These are phyloP conservation scores for Thinocorus orbignyianus DNA, from an alignment of 2,113 vertebrate genomes.

Conservation along the genomic window DNA sequence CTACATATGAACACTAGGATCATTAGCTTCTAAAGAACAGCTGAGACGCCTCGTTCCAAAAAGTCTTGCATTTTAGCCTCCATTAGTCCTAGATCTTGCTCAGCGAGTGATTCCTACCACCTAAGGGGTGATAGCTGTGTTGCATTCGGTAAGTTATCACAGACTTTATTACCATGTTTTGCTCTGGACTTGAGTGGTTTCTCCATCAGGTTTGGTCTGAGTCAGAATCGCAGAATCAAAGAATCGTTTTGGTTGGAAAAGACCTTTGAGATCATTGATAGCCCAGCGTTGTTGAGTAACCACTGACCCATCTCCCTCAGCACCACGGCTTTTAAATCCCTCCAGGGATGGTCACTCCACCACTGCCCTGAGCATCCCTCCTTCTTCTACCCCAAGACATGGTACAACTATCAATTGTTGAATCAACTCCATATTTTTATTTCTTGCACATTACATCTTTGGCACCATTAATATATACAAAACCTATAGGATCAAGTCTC, in stretches of 20 bases:
- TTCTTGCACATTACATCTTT: not conserved
- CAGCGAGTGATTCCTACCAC: not conserved
- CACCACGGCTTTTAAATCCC: not conserved
- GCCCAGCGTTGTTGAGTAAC: not conserved
- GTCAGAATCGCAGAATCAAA: not conserved
- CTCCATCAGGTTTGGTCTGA: not conserved
- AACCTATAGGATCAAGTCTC: not conserved
- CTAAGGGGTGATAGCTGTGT: not conserved
- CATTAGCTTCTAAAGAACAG: not conserved
- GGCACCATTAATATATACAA: not conserved
- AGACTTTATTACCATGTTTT: not conserved
- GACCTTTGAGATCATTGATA: not conserved
- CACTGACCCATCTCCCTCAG: not conserved
- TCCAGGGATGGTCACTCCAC: not conserved
- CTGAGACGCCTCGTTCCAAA: not conserved
- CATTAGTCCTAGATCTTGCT: slow-evolving; percentile 2
- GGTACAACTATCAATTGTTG: not conserved
- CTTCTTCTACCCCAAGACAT: not conserved
- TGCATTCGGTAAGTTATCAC: not conserved
- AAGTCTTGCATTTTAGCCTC: not conserved
- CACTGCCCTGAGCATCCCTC: not conserved
- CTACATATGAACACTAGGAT: not conserved
- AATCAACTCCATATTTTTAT: not conserved
- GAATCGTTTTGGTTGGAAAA: not conserved
- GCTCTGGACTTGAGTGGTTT: not conserved